Evolutionary conservation across 2,888 invertebrate genomes (phyloP), one percentile per base, ranked within the genome.

Genomic region (Drosophila stalkeri): DNA sequence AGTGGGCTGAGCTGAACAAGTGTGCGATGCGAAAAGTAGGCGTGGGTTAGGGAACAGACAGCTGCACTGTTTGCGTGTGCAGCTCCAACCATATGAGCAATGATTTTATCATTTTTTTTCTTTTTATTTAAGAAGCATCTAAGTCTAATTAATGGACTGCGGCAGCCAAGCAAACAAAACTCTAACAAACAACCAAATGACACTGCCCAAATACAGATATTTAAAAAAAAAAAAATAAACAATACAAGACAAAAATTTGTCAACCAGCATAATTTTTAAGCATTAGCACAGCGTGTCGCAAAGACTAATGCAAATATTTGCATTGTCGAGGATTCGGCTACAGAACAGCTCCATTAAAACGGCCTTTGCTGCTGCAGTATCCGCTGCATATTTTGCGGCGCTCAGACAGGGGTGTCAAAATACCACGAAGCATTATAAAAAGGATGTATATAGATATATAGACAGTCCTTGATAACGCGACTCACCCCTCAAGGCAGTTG

Each of bases 261-360:
- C 78, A 88, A 90, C 90, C 91, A 91, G 90, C 91, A 90, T 91
- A 90, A 91, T 90, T 91, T 90, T 90, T 86, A 81, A 86, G 91
- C 87, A 91, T 90, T 90, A 91, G 67, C 70, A 51, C 41, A 64
- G 51, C 52, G 35, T 47, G 49, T 23, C 27, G 55, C 57, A 44
- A 59, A 74, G 61, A 66, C 57, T 55, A 74, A 55, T 72, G 80
- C 81, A 86, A 86, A 90, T 90, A 90, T 86, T 90, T 88, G 86
- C 89, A 71, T 57, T 77, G 82, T 66, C 89, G 78, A 57, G 54
- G 44, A 73, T 72, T 81, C 55, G 14, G 56, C 12, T 54, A 41
- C 33, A 33, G 35, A 72, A 72, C 72, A 89, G 64, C 86, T 89
- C 81, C 77, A 89, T 84, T 89, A 81, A 71, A 65, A 86, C 44